Percentiles rank a stretch among this genome's conserved stretches.
Conservation (phyloP, 2,113 vertebrate species). For the Ctenomys sociabilis region DNA sequence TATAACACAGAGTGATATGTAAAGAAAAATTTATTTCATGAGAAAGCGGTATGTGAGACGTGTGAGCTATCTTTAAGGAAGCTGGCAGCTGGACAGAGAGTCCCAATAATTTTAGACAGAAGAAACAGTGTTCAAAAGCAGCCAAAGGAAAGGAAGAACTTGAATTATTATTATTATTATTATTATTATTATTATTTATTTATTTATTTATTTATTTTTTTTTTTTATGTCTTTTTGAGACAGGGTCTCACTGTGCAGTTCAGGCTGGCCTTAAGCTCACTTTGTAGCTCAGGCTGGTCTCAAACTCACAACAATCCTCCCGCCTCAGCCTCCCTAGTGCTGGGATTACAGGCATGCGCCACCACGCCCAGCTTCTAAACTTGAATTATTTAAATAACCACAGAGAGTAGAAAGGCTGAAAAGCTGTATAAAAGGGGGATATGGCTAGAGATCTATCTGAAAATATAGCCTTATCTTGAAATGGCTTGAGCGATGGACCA, state of each 20-base stretch:
- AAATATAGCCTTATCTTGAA: constrained; percentile 8
- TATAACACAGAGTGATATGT: background rate
- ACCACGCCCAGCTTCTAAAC: too few species aligned
- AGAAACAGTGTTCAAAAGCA: background rate
- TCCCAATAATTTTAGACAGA: constrained; percentile 8
- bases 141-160: background rate
- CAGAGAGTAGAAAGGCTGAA: background rate
- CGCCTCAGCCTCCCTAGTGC: too few species aligned
- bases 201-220: too few species aligned
- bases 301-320: too few species aligned
- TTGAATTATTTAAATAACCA: constrained; percentile 36
- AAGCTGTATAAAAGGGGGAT: background rate
- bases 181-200: too few species aligned
- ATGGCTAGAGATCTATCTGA: too few species aligned
- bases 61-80: background rate
- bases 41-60: background rate
- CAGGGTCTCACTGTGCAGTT: too few species aligned
- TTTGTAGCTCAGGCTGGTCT: too few species aligned
- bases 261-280: too few species aligned
- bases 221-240: too few species aligned
- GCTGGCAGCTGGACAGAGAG: background rate
- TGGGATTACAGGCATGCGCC: too few species aligned
- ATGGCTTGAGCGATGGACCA: background rate
- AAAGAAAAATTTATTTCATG: background rate
- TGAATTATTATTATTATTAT: too few species aligned